phyloP scores from a whole-genome alignment of 2,113 vertebrate genomes.

The Mormyrus iriodes region DNA sequence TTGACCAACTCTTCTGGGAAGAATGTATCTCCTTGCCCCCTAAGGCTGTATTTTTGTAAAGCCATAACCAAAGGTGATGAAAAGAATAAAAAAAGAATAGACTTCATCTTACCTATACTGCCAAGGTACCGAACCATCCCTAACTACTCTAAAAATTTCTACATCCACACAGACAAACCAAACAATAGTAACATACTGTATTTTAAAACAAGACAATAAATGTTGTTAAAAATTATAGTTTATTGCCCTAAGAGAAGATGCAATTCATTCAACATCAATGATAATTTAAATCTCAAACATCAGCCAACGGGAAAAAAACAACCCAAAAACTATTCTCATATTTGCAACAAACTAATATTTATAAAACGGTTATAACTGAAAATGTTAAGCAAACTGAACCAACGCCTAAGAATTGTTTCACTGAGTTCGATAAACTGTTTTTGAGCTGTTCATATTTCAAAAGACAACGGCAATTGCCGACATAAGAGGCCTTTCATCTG shows the following conservation, averaged over 20 bases:
- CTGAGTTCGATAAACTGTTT: neutral
- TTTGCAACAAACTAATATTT: neutral
- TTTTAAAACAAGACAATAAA: neutral
- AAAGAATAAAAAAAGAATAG: constrained; percentile 53
- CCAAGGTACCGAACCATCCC: constrained; percentile 47
- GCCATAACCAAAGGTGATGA: constrained; percentile 58
- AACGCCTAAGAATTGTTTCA: neutral
- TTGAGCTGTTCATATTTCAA: neutral
- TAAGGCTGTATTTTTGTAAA: constrained; percentile 42
- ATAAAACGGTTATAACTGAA: neutral
- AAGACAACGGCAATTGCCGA: neutral
- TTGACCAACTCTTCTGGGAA: neutral
- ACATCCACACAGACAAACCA: constrained; percentile 47
- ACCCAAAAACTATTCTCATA: neutral
- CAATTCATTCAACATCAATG: neutral
- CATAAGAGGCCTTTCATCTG: neutral
- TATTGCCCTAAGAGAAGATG: neutral
- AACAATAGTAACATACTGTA: constrained; percentile 23
- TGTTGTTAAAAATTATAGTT: neutral
- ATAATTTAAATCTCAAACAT: neutral
- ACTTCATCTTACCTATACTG: constrained; percentile 58
- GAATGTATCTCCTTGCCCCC: neutral
- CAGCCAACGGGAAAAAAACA: neutral
- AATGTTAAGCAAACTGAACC: neutral
- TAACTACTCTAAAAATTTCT: constrained; percentile 26